Base-by-base conservation (phyloP, 2,113 vertebrate genomes). In the Dasyprocta punctata region DNA sequence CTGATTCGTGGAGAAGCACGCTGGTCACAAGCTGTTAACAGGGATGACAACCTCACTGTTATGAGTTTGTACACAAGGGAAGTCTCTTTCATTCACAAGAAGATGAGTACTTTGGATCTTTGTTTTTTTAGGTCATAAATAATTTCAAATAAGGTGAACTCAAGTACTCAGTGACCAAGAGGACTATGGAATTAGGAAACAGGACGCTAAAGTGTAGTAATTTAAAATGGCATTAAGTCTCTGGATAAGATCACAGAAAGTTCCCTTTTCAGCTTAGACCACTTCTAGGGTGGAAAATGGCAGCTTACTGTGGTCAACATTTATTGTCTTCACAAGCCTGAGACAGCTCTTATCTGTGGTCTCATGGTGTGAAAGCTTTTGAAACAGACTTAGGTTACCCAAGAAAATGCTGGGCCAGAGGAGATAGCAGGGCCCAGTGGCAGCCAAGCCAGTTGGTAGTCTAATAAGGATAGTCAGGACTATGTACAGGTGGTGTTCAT, bases 201-300 rank as follows among this genome's bases (percentile, higher is more conserved):
- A 96, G 92, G 95, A 83, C 90, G 87, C 30, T 58, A 5, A 0
- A 0, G 41, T 98, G 97, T 93, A 96, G 95, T 91, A 94, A 97
- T 63, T 87, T 8, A 0, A 95, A 89, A 92, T 94, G 96, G 56
- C 90, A 54, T 90, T 9, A 17, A 54, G 80, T 11, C 5, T 56
- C 36, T 0, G 95, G 98, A 97, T 98, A 98, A 98, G 97, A 98
- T 98, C 97, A 96, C 96, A 98, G 93, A 84, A 97, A 95, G 97
- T 97, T 98, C 95, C 97, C 75, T 95, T 98, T 98, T 98, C 61
- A 0, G 98, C 97, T 98, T 97, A 96, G 26, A 78, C 60, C 90
- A 96, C 94, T 96, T 38, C 95, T 85, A 89, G 89, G 96, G 87
- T 95, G 96, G 96, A 94, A 97, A 97, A 90, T 92, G 94, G 83